Evolutionary conservation across 2,113 vertebrate species (phyloP).

Genomic region (Trematomus loennbergii): DNA sequence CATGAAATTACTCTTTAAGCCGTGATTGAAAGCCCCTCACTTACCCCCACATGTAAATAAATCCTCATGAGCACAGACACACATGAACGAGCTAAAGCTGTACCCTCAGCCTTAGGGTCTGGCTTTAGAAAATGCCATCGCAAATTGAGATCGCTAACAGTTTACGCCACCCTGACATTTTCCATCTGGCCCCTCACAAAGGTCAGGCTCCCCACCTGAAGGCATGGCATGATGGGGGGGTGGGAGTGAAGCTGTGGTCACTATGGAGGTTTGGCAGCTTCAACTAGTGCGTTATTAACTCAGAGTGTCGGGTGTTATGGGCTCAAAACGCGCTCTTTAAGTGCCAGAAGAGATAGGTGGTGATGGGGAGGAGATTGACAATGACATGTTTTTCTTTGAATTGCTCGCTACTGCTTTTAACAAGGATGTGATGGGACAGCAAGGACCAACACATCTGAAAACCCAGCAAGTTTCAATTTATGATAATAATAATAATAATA

Average conservation of each 20-base stretch:
- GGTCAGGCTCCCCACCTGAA: constrained; percentile 73
- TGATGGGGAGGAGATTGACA: constrained; percentile 19
- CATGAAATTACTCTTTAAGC: constrained; percentile 28
- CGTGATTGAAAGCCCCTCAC: constrained; percentile 23
- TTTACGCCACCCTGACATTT: constrained; percentile 79
- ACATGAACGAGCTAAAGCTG: not conserved
- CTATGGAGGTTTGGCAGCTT: constrained; percentile 58
- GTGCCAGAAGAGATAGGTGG: constrained; percentile 62
- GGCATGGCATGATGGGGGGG: constrained; percentile 44
- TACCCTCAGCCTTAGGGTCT: constrained; percentile 44
- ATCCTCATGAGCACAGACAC: constrained; percentile 11
- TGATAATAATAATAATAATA: too few species aligned
- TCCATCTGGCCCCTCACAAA: constrained; percentile 70
- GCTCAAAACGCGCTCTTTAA: constrained; percentile 6
- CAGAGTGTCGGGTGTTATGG: constrained; percentile 28
- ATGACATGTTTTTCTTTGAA: constrained; percentile 53
- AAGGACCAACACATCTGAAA: not conserved
- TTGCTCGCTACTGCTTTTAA: constrained; percentile 28
- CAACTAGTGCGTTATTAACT: constrained; percentile 59
- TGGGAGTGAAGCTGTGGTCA: constrained; percentile 34
- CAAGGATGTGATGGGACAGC: constrained; percentile 20
- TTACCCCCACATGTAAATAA: constrained; percentile 26
- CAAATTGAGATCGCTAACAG: constrained; percentile 78
- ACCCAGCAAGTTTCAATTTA: too few species aligned
- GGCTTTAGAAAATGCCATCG: constrained; percentile 75